These are phyloP conservation scores for Glossophaga mutica DNA, from an alignment of 2,797 vertebrate species.

Conservation along the genomic window DNA sequence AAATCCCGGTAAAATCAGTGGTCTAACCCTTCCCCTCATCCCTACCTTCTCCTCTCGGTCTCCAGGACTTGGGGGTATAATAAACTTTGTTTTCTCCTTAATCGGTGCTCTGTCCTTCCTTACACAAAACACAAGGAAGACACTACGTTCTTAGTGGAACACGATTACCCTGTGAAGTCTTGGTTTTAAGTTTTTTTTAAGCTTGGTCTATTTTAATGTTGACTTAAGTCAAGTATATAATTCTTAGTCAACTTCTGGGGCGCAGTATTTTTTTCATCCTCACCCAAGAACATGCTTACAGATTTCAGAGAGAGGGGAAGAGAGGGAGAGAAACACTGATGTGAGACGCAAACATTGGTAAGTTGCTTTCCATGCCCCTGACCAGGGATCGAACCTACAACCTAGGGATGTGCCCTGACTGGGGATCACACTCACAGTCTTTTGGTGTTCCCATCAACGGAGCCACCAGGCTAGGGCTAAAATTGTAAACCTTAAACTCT, in stretches of 20 bases:
- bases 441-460: no score
- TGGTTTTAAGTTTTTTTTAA: neutral
- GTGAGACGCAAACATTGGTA: no score
- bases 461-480: neutral
- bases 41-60: neutral
- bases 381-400: no score
- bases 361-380: no score
- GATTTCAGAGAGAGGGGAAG: no score
- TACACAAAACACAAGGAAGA: neutral
- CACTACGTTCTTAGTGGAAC: neutral
- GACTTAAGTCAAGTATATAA: neutral
- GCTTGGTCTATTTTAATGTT: neutral
- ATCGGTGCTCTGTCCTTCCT: neutral
- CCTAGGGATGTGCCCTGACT: no score
- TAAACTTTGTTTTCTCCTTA: neutral
- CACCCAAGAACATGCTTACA: no score
- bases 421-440: no score
- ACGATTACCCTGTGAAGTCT: no score
- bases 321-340: no score
- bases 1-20: neutral
- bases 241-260: neutral
- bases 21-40: neutral
- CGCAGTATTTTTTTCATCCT: neutral
- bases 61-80: neutral
- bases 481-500: neutral